Conservation (phyloP, 2,113 vertebrate genomes). For the Sula dactylatra region DNA sequence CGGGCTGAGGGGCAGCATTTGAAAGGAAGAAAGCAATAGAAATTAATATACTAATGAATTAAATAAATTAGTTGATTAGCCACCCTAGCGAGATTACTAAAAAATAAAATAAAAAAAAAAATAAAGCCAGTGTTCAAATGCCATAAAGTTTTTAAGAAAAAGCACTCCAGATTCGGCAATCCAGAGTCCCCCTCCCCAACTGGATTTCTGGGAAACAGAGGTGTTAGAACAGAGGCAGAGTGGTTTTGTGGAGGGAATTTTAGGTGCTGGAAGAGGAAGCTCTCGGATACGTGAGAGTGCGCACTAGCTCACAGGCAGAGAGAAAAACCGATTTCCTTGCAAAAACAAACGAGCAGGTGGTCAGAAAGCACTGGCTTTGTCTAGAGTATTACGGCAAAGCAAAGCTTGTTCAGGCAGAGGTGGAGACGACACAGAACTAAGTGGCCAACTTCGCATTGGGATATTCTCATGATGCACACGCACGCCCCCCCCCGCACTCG, state of each 20-base stretch:
- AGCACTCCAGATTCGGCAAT: background rate
- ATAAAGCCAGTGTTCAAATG: constrained; percentile 49
- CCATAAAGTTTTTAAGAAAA: constrained; percentile 30
- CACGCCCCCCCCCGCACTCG: background rate
- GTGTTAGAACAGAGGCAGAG: background rate
- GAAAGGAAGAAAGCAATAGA: constrained; percentile 94
- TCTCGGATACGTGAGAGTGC: background rate
- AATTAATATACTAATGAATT: constrained; percentile 87
- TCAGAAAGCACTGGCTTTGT: background rate
- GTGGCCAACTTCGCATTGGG: background rate
- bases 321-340: background rate
- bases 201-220: background rate
- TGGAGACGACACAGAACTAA: accelerated
- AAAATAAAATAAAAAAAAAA: constrained; percentile 41
- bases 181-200: constrained; percentile 41
- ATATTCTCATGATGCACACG: accelerated
- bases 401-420: background rate
- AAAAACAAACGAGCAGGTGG: background rate
- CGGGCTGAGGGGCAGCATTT: constrained; percentile 93
- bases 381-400: background rate
- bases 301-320: constrained; percentile 5
- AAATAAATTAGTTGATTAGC: constrained; percentile 81
- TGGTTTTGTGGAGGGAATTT: background rate
- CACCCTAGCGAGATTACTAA: constrained; percentile 71
- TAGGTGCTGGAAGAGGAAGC: background rate